A percentile compares a stretch with the other conserved stretches of the same genome.
Evolutionary conservation across 2,797 vertebrate species (phyloP).

Genomic region (Microhierax caerulescens): DNA sequence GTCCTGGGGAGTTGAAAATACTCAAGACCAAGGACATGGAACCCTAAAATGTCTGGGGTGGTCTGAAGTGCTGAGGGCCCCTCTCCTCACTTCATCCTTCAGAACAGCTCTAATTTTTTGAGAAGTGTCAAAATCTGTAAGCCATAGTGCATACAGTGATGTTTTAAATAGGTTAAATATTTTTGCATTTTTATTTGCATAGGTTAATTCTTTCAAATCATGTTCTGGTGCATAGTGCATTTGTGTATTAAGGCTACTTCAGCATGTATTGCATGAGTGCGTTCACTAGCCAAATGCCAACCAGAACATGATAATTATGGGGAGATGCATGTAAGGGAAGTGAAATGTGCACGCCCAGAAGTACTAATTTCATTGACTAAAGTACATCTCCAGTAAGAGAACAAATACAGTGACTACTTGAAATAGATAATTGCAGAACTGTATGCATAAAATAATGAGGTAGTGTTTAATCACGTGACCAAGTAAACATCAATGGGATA

Average conservation of each 20-base stretch:
- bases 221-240: constrained; percentile 26
- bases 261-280: constrained; percentile 12
- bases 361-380: background rate
- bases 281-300: background rate
- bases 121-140: background rate
- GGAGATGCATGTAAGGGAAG: background rate
- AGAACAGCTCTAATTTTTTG: background rate
- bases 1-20: background rate
- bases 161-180: background rate
- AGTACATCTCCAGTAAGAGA: background rate
- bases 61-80: background rate
- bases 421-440: background rate
- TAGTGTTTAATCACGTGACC: background rate
- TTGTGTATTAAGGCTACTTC: background rate
- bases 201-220: background rate
- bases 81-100: background rate
- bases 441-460: background rate
- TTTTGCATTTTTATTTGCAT: background rate
- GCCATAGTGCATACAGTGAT: background rate
- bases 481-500: background rate
- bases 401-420: background rate
- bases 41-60: background rate
- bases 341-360: background rate
- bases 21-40: background rate
- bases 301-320: background rate